Conservation (phyloP, 2,888 invertebrate genomes). For the Aporophyla lueneburgensis region DNA sequence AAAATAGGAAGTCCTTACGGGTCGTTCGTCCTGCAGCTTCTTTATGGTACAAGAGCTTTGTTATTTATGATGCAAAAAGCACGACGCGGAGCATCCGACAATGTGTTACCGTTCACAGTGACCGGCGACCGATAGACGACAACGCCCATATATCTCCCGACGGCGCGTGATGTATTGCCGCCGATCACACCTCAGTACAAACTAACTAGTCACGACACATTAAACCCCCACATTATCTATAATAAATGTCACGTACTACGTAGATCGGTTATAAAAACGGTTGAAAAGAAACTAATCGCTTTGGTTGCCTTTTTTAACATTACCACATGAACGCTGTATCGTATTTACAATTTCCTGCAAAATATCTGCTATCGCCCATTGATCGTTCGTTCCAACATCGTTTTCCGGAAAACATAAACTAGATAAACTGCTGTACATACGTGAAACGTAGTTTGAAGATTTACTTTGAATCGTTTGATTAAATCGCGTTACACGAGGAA, state of each 20-base stretch:
- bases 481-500: conserved; percentile 42
- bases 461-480: conserved; percentile 54
- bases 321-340: conserved; percentile 26
- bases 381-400: conserved; percentile 45
- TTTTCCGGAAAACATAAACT: conserved; percentile 57
- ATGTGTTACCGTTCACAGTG: conserved; percentile 73
- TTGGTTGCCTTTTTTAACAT: conserved; percentile 20
- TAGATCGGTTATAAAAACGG: conserved; percentile 20
- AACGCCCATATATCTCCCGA: conserved; percentile 81
- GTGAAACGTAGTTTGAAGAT: conserved; percentile 42
- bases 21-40: conserved; percentile 39
- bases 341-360: conserved; percentile 39
- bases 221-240: conserved; percentile 69
- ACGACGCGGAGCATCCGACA: conserved; percentile 62
- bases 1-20: not conserved
- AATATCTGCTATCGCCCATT: conserved; percentile 47
- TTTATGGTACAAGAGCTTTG: conserved; percentile 48
- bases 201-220: conserved; percentile 71
- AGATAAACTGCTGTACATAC: conserved; percentile 40
- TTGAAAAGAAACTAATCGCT: conserved; percentile 23
- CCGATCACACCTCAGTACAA: conserved; percentile 79
- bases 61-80: conserved; percentile 69
- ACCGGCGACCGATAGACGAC: conserved; percentile 78
- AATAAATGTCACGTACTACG: conserved; percentile 64
- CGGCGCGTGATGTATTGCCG: conserved; percentile 80